Percentiles rank a stretch among this genome's conserved stretches.
Conservation (phyloP, 1,140 invertebrate genomes). For the Musca vetustissima region DNA sequence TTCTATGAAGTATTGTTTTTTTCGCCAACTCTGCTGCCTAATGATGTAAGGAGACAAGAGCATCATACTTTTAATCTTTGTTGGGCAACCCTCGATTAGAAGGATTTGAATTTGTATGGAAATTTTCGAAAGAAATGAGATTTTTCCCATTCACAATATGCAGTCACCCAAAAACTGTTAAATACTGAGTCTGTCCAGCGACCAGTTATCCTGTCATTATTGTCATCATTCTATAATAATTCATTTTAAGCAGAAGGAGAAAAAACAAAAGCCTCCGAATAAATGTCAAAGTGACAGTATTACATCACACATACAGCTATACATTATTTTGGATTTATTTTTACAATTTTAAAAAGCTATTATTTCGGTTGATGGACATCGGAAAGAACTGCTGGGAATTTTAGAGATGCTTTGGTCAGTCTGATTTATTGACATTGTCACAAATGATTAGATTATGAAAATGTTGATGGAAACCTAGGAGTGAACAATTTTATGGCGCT, state of each 20-base stretch:
- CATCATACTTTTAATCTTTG: slow-evolving; percentile 5
- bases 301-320: slow-evolving; percentile 6
- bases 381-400: not conserved
- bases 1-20: not conserved
- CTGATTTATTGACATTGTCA: too few relatives aligned
- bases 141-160: not conserved
- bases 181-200: not conserved
- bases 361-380: not conserved
- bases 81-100: slow-evolving; percentile 20
- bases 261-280: not conserved
- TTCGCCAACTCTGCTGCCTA: not conserved
- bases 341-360: not conserved
- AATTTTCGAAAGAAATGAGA: not conserved
- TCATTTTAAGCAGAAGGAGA: not conserved
- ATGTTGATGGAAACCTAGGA: too few relatives aligned
- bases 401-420: too few relatives aligned
- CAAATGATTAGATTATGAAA: too few relatives aligned
- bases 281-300: slow-evolving; percentile 21
- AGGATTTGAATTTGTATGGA: not conserved
- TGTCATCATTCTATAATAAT: slow-evolving; percentile 21
- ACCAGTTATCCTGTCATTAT: slow-evolving; percentile 5
- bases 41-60: not conserved
- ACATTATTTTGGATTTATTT: too few relatives aligned
- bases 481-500: too few relatives aligned
- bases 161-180: slow-evolving; percentile 9